Conservation (phyloP, 2,797 vertebrate species). For the Denticeps clupeoides region DNA sequence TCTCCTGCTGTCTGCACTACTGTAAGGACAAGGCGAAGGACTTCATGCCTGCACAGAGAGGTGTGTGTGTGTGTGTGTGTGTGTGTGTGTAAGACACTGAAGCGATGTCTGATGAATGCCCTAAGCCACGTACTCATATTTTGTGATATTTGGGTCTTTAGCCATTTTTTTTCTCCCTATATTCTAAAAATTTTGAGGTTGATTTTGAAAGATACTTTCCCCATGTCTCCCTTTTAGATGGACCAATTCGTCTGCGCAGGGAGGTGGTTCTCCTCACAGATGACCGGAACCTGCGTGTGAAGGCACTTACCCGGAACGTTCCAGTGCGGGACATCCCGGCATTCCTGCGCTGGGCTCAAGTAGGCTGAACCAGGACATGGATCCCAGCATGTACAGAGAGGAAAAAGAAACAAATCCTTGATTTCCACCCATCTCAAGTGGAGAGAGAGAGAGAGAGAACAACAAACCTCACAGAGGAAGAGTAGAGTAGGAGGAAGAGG, state of each 20-base stretch:
- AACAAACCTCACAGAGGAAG: slow-evolving; percentile 1
- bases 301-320: slow-evolving; percentile 91
- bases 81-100: neutral
- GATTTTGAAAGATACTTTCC: too few species aligned
- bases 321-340: slow-evolving; percentile 92
- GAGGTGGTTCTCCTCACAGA: slow-evolving; percentile 95
- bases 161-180: too few species aligned
- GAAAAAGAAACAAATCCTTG: slow-evolving; percentile 63
- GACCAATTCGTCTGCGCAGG: slow-evolving; percentile 78
- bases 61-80: slow-evolving; percentile 60
- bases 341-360: slow-evolving; percentile 79
- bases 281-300: slow-evolving; percentile 93
- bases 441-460: slow-evolving; percentile 40
- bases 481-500: slow-evolving; percentile 26
- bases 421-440: slow-evolving; percentile 52
- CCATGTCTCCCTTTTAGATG: slow-evolving; percentile 47
- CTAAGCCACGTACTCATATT: too few species aligned
- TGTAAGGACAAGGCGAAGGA: slow-evolving; percentile 97
- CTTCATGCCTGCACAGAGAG: slow-evolving; percentile 85
- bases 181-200: too few species aligned
- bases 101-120: neutral
- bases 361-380: slow-evolving; percentile 70
- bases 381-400: slow-evolving; percentile 28
- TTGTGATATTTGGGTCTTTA: too few species aligned
- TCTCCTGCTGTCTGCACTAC: slow-evolving; percentile 95